Conservation (phyloP, 2,113 vertebrate species). For the Phyllostomus discolor region DNA sequence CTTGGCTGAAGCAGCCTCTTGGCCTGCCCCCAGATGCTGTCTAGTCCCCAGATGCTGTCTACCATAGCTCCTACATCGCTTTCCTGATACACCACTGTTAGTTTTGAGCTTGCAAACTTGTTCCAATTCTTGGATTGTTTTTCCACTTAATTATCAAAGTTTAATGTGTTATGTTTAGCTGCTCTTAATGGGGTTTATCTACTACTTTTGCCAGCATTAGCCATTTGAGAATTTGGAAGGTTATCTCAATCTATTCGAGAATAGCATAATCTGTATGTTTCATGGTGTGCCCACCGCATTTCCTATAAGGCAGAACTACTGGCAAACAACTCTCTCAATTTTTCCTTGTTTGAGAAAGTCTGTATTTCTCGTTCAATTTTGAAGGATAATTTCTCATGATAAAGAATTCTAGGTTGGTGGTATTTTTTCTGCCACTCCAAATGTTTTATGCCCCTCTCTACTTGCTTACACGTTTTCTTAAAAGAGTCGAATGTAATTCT, state of each 20-base stretch:
- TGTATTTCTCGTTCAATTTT: neutral
- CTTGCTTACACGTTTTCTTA: neutral
- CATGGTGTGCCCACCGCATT: neutral
- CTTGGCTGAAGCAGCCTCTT: neutral
- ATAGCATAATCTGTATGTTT: neutral
- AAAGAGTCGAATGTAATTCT: neutral
- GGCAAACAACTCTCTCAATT: neutral
- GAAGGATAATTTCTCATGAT: neutral
- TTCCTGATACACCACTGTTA: neutral
- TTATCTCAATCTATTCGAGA: neutral
- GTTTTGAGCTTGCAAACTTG: neutral
- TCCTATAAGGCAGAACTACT: neutral
- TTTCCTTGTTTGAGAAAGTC: neutral
- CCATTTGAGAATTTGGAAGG: neutral
- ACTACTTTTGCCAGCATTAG: neutral
- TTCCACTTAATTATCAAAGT: neutral
- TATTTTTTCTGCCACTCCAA: neutral
- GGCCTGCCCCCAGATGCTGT: neutral
- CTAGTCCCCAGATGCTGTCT: neutral
- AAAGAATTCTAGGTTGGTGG: neutral
- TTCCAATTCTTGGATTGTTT: neutral
- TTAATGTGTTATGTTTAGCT: neutral
- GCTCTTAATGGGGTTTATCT: neutral
- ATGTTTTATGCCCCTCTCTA: neutral
- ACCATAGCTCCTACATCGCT: neutral